Evolutionary conservation across 2,888 invertebrate species (phyloP), one percentile per base, ranked within the genome.

Genomic region (Polydrusus pterygomalis): DNA sequence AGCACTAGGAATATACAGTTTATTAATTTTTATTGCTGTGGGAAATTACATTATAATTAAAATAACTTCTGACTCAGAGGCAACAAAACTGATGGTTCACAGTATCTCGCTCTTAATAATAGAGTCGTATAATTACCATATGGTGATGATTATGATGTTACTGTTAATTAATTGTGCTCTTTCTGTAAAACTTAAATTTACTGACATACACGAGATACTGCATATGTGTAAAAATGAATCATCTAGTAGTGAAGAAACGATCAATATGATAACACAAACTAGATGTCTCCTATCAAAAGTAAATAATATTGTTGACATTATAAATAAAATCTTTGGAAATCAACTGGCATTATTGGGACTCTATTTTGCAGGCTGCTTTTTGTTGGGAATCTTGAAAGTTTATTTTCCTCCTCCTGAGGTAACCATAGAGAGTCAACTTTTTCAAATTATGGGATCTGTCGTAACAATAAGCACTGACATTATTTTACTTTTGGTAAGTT

Each of bases 241-340:
- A 13, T 30, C 25, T 2, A 8, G n/a, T n/a, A 25, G n/a, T 3
- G 25, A 54, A 54, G 54, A 54, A 54, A 2, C 25, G 13, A 54
- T n/a, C 13, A 1, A 25, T 13, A 25, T 54, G 13, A 54, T 54
- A 30, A 11, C 3, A 13, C 13, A 30, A 54, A 30, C 5, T 30
- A 13, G n/a, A n/a, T 0, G 9, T n/a, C n/a, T 54, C 10, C 20
- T n/a, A 7, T 54, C 54, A 30, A 30, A 25, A 11, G 25, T 25
- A 54, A 25, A 13, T 30, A 54, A 54, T 13, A 25, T n/a, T 30
- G 54, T 54, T 3, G n/a, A 54, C 1, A 54, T 54, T 25, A 54
- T 54, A 54, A 54, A 54, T 54, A 13, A 25, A 11, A 54, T 54
- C 3, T 54, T 54, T 54, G 54, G 54, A 25, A 54, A 54, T 54